These are phyloP conservation scores for Zophobas atratus DNA, from an alignment of 1,140 invertebrate species.

Conservation along the genomic window DNA sequence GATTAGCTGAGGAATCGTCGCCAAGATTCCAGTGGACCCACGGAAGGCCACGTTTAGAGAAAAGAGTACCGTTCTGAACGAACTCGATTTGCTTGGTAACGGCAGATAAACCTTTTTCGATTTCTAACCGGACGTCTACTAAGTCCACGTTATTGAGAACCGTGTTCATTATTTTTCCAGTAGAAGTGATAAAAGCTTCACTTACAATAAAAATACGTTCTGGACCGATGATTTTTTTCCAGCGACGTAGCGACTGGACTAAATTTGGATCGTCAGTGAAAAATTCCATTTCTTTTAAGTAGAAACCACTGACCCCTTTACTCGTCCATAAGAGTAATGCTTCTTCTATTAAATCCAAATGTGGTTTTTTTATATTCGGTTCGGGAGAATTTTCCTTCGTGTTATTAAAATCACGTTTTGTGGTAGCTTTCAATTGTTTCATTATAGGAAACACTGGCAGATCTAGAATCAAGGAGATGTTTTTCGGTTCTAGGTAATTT, in stretches of 20 bases:
- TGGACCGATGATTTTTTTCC: slow-evolving; percentile 77
- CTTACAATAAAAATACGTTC: slow-evolving; percentile 79
- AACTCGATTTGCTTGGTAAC: slow-evolving; percentile 74
- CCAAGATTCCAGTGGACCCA: slow-evolving; percentile 87
- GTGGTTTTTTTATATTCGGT: slow-evolving; percentile 55
- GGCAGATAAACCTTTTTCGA: slow-evolving; percentile 72
- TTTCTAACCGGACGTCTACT: slow-evolving; percentile 78
- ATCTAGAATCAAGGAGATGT: slow-evolving; percentile 83
- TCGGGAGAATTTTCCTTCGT: slow-evolving; percentile 45
- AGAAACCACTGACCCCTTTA: slow-evolving; percentile 84
- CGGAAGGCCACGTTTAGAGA: slow-evolving; percentile 74
- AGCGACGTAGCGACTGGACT: slow-evolving; percentile 72
- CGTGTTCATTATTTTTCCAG: slow-evolving; percentile 66
- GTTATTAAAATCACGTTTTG: slow-evolving; percentile 27
- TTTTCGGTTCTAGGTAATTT: slow-evolving; percentile 72
- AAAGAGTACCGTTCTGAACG: slow-evolving; percentile 73
- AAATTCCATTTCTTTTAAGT: slow-evolving; percentile 78
- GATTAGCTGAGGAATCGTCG: slow-evolving; percentile 71
- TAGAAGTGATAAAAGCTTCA: slow-evolving; percentile 71
- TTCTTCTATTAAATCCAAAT: slow-evolving; percentile 67
- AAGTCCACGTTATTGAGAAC: slow-evolving; percentile 79
- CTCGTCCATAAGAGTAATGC: slow-evolving; percentile 78
- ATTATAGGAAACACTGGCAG: slow-evolving; percentile 78
- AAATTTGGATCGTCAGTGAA: slow-evolving; percentile 69
- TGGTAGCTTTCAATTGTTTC: slow-evolving; percentile 64